A percentile compares a stretch with the other conserved stretches of the same genome.
Evolutionary conservation across 2,888 invertebrate species (phyloP).

Genomic region (Apotomis capreana): DNA sequence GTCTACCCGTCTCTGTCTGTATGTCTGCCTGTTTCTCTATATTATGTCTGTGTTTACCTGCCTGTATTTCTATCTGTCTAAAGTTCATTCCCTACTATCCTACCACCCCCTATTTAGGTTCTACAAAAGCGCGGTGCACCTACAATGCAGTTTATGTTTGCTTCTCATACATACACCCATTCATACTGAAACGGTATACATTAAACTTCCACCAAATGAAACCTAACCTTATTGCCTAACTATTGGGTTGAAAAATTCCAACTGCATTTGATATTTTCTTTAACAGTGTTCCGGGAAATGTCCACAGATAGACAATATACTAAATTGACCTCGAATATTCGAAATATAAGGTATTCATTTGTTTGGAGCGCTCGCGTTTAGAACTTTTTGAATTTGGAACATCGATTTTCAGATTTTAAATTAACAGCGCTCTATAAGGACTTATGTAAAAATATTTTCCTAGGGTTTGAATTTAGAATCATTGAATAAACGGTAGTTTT

Average conservation of each 20-base stretch:
- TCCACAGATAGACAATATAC: conserved; percentile 43
- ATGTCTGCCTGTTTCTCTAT: no score
- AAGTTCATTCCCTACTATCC: conserved; percentile 57
- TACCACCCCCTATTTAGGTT: conserved; percentile 64
- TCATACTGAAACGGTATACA: conserved; percentile 65
- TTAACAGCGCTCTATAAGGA: conserved; percentile 51
- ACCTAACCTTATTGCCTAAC: conserved; percentile 57
- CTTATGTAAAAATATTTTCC: conserved; percentile 42
- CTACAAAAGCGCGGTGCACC: conserved; percentile 76
- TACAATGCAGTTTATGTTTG: conserved; percentile 73
- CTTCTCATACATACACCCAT: conserved; percentile 71
- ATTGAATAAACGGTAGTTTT: conserved; percentile 50
- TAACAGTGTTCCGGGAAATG: conserved; percentile 50
- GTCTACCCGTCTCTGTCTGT: no score
- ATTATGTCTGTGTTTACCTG: not conserved
- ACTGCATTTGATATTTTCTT: conserved; percentile 54
- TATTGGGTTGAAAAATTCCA: conserved; percentile 57
- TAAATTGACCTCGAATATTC: conserved; percentile 48
- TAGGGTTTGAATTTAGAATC: not conserved
- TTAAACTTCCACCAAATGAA: conserved; percentile 51
- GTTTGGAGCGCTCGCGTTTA: conserved; percentile 44
- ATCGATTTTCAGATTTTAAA: conserved; percentile 68
- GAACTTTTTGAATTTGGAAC: conserved; percentile 55
- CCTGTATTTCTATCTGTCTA: conserved; percentile 39
- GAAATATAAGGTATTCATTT: conserved; percentile 50